These are phyloP conservation scores for Rhynchonycteris naso DNA, from an alignment of 2,797 vertebrate genomes.

Conservation along the genomic window DNA sequence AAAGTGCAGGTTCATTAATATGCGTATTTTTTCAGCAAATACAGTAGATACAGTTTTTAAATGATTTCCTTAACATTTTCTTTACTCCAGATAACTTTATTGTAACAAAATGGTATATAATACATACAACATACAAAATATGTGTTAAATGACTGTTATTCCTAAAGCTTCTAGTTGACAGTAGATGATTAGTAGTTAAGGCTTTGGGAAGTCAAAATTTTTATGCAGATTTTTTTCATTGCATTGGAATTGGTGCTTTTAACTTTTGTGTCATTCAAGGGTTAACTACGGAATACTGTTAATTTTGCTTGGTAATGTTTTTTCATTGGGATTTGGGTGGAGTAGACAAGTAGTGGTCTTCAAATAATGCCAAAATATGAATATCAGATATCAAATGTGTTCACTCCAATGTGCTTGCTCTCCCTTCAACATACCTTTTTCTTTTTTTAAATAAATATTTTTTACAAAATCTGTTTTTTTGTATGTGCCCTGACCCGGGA, in stretches of 20 bases:
- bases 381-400: not conserved
- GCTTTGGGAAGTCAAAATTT: not conserved
- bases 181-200: not conserved
- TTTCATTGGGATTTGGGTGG: slow-evolving; percentile 13
- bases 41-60: not conserved
- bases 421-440: not conserved
- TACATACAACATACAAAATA: not conserved
- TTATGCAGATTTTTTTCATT: not conserved
- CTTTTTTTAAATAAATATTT: not conserved
- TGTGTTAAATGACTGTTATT: not conserved
- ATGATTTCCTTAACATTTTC: not conserved
- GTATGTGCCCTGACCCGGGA: no score
- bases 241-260: not conserved
- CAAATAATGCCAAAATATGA: not conserved
- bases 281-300: not conserved
- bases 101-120: not conserved
- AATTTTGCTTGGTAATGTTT: slow-evolving; percentile 34
- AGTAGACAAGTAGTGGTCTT: not conserved
- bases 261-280: not conserved
- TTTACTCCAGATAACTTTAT: not conserved
- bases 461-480: not conserved
- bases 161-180: not conserved
- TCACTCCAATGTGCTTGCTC: not conserved
- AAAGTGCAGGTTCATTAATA: not conserved
- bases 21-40: not conserved